Base-by-base conservation (phyloP, 2,797 vertebrate species). In the Phataginus tricuspis region DNA sequence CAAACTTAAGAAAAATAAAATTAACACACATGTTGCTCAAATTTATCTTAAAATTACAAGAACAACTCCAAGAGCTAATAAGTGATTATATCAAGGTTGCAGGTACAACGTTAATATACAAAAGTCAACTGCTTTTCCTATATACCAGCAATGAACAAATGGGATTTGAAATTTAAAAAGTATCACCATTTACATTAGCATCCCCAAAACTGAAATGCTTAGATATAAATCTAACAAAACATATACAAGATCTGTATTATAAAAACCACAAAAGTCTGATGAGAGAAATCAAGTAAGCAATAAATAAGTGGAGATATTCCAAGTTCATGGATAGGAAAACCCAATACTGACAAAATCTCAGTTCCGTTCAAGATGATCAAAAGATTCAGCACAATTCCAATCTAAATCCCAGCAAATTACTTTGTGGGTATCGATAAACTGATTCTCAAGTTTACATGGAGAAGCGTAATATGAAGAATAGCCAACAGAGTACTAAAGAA, bases 11-110 rank as follows among this genome's bases (percentile, higher is more conserved):
- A 72, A 75, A 51, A 77, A 55, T n/a, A 53, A 59, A 59, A 34
- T n/a, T 25, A 12, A 55, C 29, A 37, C 37, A 92, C 16, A 61
- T 42, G 77, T 53, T 68, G 29, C 64, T 83, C 64, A 79, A 42
- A 74, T 78, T 90, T 84, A 16, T 91, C 91, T 59, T 53, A 49
- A 90, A 90, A 83, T 55, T 75, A 79, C 10, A 59, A 80, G 12
- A 75, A 51, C 16, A 25, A 74, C 59, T 29, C 77, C 51, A 59
- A 69, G 34, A 45, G 14, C 45, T 64, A 72, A 61, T 29, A 78
- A 14, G 45, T 39, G 23, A 85, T n/a, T 53, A 19, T 8, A 93
- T 27, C 45, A 55, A 42, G 57, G 37, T 23, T 63, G 53, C 27
- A 68, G 51, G 59, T 49, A 91, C 27, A 69, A 75, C 37, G 5